These are phyloP conservation scores for Cephus runcator DNA, from an alignment of 2,888 invertebrate species.

Conservation along the genomic window DNA sequence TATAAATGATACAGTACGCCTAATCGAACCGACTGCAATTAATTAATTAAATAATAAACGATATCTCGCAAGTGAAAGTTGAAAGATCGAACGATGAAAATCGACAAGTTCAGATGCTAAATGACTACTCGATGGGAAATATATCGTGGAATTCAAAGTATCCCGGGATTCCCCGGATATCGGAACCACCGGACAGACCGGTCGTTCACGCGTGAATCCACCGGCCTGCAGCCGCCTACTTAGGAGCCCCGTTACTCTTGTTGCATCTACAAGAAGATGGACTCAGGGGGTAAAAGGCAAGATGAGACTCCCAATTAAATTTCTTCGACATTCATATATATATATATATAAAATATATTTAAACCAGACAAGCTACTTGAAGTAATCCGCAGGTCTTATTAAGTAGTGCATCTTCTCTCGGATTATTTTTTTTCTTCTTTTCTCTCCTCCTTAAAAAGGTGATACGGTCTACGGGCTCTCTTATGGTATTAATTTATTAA, in stretches of 20 bases:
- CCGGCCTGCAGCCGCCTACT: background rate
- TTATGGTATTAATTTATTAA: constrained; percentile 44
- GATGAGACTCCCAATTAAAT: constrained; percentile 43
- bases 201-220: background rate
- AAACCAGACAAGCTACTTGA: background rate
- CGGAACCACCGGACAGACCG: background rate
- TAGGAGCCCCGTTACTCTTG: background rate
- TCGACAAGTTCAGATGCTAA: background rate
- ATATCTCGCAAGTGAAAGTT: background rate
- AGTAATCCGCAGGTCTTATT: background rate
- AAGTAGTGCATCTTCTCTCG: background rate
- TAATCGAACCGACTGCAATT: background rate
- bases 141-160: background rate
- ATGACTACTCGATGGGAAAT: background rate
- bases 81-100: background rate
- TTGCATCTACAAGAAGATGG: constrained; percentile 25
- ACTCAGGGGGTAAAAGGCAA: constrained; percentile 39
- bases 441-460: background rate
- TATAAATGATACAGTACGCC: background rate
- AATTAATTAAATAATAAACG: background rate
- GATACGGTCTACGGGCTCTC: background rate
- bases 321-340: background rate
- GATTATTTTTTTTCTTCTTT: background rate
- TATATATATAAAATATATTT: background rate
- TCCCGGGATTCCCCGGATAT: background rate